Evolutionary conservation across 2,888 invertebrate genomes (phyloP), one percentile per base, ranked within the genome.

Genomic region (Hydropsyche betteni): DNA sequence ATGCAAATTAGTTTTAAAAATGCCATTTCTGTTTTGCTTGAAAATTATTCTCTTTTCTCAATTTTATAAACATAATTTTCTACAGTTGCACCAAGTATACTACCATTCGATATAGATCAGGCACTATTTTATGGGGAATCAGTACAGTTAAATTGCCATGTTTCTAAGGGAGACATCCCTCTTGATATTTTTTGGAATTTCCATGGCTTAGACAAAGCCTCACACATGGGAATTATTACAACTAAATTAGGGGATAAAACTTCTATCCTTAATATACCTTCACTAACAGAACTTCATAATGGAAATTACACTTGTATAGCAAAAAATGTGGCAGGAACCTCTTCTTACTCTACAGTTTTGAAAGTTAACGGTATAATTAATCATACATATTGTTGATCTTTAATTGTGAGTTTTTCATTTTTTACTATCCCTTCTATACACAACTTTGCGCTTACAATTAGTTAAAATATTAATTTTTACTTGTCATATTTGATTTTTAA

Each of bases 121-220:
- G 88, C 90, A 76, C 86, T 89, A 74, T 90, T 88, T 83, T 86
- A 89, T 81, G 90, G 90, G 79, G 90, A 90, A 82, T 89, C 89
- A 79, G 89, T 90, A 81, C 90, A 90, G 82, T 85, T 90, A 44
- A 89, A 89, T 80, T 93, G 93, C 82, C 89, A 91, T 80, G 89
- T 92, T 69, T 89, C 90, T 8, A 90, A 91, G 83, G 93, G 94
- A 68, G 94, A 94, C 84, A 86, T 89, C 75, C 94, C 94, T 34
- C 85, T 94, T 80, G 89, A 89, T 77, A 91, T 94, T 75, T 85
- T 88, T 55, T 94, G 94, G 94, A 89, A 88, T 79, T 91, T 93
- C 80, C 91, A 93, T 84, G 91, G 91, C 10, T 69, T 75, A 52
- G 78, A 78, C 36, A 68, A 75, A 51, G 75, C 79, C 7, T 76